Conservation (phyloP, 2,888 invertebrate genomes). For the Zhuqinia jingwanae region DNA sequence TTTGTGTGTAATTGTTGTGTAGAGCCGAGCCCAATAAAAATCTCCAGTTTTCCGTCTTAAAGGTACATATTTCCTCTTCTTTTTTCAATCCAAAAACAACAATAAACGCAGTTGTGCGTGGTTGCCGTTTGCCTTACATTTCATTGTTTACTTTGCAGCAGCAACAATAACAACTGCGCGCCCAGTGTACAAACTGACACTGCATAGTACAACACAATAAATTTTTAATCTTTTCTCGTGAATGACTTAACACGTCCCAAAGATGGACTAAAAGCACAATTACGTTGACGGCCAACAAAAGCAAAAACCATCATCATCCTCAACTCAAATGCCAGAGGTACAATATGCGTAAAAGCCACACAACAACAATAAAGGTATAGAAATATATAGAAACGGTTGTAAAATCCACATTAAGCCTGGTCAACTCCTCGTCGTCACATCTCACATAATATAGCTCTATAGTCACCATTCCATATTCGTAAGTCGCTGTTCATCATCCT, state of each 20-base stretch:
- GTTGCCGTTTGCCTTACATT: background rate
- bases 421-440: constrained; percentile 29
- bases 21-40: constrained; percentile 23
- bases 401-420: constrained; percentile 7
- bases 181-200: background rate
- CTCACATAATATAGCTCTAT: too few species aligned
- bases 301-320: constrained; percentile 24
- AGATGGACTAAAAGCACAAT: constrained; percentile 55
- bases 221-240: constrained; percentile 48
- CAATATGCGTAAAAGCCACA: constrained; percentile 32
- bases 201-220: constrained; percentile 40
- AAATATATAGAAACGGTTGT: background rate
- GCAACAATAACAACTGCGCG: background rate
- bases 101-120: constrained; percentile 5
- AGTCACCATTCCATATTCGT: constrained; percentile 34
- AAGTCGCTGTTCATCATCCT: too few species aligned
- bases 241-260: constrained; percentile 64
- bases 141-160: constrained; percentile 12
- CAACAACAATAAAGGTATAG: background rate
- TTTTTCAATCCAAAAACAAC: background rate
- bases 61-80: constrained; percentile 13
- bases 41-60: background rate
- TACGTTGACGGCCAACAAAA: constrained; percentile 51
- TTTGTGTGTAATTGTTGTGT: constrained; percentile 27
- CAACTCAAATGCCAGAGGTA: constrained; percentile 5